Evolutionary conservation across 1,140 invertebrate genomes (phyloP).

Genomic region (Drosophila rhopaloa): DNA sequence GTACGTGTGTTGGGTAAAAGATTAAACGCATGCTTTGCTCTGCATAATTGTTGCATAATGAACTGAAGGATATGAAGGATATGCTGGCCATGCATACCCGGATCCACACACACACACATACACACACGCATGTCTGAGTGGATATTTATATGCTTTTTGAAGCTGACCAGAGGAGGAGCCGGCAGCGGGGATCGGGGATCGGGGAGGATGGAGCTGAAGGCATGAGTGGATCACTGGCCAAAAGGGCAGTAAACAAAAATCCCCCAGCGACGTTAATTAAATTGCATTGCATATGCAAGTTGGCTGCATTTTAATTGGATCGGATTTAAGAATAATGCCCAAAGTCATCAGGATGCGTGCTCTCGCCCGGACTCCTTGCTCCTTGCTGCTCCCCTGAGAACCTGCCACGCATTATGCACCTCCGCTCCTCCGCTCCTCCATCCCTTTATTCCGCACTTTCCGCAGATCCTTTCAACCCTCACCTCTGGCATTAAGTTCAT

Average conservation of each 20-base stretch:
- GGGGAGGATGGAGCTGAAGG: neutral
- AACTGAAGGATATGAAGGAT: conserved; percentile 83
- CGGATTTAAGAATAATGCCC: conserved; percentile 80
- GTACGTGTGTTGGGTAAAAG: conserved; percentile 68
- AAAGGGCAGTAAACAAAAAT: conserved; percentile 62
- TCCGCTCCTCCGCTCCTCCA: conserved; percentile 18
- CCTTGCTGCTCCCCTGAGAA: neutral
- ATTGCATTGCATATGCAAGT: conserved; percentile 81
- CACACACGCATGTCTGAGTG: conserved; percentile 45
- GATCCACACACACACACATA: conserved; percentile 13
- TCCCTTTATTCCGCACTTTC: neutral
- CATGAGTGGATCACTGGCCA: conserved; percentile 40
- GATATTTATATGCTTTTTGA: conserved; percentile 74
- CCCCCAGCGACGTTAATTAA: conserved; percentile 78
- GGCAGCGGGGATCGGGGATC: neutral
- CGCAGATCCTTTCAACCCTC: conserved; percentile 20
- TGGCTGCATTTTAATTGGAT: conserved; percentile 81
- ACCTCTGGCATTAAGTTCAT: conserved; percentile 67
- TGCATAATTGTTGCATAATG: conserved; percentile 83
- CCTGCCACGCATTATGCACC: conserved; percentile 67
- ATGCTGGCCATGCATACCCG: conserved; percentile 49
- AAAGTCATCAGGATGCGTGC: conserved; percentile 66
- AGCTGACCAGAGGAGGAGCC: conserved; percentile 34
- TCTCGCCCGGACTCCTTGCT: neutral
- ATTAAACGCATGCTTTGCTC: conserved; percentile 83